Base-by-base conservation (phyloP, 1,140 invertebrate genomes). In the Acyrthosiphon pisum region DNA sequence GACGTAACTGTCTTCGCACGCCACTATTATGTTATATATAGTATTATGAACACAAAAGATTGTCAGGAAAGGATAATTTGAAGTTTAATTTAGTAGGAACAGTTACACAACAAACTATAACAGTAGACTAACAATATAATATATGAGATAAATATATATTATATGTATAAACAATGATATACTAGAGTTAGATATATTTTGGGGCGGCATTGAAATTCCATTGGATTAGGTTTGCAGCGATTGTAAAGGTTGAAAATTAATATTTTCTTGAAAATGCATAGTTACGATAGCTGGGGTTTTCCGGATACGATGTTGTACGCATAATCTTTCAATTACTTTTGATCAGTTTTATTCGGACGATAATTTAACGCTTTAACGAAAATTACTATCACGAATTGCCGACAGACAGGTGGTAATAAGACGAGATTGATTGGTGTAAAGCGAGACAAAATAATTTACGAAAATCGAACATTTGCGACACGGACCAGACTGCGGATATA, bases 401-500 rank as follows among this genome's bases (percentile, higher is more conserved):
- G 6, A n/a, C 53, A 23, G 87, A n/a, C 46, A 20, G 20, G 14
- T 88, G 3, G 6, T 18, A 88, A 50, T 44, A 46, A 86, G 87
- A 88, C 48, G n/a, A 88, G 30, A 88, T 88, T 88, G 46, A 35
- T 50, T 35, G 87, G 46, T 53, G 87, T 48, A 48, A 46, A 46
- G 44, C 48, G 87, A 53, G n/a, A 88, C 46, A 53, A 37, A 89
- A 41, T 37, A 89, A 56, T 37, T 44, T 30, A 35, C 22, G 48
- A 89, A 88, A 53, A 89, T 56, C 87, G 20, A 48, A n/a, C 86
- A 87, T 87, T 48, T n/a, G 86, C 46, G 46, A 46, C 26, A 87
- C 44, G 41, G 23, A n/a, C 26, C 41, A 46, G 6, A 30, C 84
- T 26, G 6, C 41, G 44, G 41, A 84, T 84, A 44, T 84, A 44